phyloP scores from a whole-genome alignment of 2,888 invertebrate species.

The Trisateles emortualis region DNA sequence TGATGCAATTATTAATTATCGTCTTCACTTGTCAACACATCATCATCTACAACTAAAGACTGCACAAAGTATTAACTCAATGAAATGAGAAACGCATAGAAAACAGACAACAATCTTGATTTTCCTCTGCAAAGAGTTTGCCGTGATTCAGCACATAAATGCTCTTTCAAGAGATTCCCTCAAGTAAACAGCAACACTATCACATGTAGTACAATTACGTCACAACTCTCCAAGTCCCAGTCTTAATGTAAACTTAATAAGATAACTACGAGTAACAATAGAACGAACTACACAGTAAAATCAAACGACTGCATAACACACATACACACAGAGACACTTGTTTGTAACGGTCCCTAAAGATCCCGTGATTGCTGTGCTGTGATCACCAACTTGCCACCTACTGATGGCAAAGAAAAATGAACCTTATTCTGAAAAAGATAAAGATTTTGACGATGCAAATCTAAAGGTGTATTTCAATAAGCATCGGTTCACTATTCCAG shows the following conservation, averaged over 20 bases:
- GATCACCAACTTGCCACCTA: conserved; percentile 29
- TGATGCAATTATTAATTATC: too few species aligned
- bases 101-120: too few species aligned
- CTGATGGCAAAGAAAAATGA: conserved; percentile 19
- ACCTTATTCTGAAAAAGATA: conserved; percentile 27
- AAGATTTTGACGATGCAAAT: conserved; percentile 19
- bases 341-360: conserved; percentile 62
- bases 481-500: conserved; percentile 61
- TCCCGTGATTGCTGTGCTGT: conserved; percentile 58
- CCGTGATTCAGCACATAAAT: background rate
- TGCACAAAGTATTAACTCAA: too few species aligned
- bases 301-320: conserved; percentile 29
- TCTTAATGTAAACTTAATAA: conserved; percentile 40
- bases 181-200: conserved; percentile 1
- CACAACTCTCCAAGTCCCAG: conserved; percentile 14
- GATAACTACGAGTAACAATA: conserved; percentile 40
- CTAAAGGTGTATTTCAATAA: conserved; percentile 55
- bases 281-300: conserved; percentile 29
- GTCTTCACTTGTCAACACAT: too few species aligned
- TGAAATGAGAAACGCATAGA: too few species aligned
- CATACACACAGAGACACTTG: conserved; percentile 52
- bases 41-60: too few species aligned
- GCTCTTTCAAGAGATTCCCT: background rate
- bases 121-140: too few species aligned
- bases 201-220: background rate